Evolutionary conservation across 2,797 vertebrate genomes (phyloP).

Genomic region (Acanthis flammea): DNA sequence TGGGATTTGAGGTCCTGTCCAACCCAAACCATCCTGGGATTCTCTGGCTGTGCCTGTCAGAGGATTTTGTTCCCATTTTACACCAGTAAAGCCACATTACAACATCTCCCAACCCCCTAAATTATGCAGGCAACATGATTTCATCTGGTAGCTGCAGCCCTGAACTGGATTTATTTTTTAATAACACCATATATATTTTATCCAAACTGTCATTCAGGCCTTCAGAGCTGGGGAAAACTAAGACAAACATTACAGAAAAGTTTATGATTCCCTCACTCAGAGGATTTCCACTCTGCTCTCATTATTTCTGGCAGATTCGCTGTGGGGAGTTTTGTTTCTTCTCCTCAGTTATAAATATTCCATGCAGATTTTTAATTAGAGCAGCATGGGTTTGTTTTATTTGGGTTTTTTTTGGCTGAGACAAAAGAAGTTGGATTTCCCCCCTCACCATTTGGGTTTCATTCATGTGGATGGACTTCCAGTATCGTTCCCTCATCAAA

Average conservation of each 20-base stretch:
- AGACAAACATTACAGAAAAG: slow-evolving; percentile 13
- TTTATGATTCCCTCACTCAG: background rate
- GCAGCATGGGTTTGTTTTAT: background rate
- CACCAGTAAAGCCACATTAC: background rate
- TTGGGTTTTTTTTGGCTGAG: background rate
- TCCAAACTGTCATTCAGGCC: background rate
- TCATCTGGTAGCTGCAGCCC: background rate
- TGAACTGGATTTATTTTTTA: background rate
- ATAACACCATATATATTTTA: slow-evolving; percentile 24
- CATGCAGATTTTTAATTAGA: slow-evolving; percentile 65
- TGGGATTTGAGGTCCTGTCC: background rate
- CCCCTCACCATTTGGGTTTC: background rate
- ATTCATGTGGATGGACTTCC: slow-evolving; percentile 16
- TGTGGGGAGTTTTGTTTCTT: slow-evolving; percentile 20
- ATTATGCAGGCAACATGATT: background rate
- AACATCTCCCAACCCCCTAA: background rate
- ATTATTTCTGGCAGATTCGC: slow-evolving; percentile 39
- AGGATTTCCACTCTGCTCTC: slow-evolving; percentile 32
- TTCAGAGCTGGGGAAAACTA: slow-evolving; percentile 13
- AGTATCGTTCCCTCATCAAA: background rate
- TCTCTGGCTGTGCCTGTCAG: background rate
- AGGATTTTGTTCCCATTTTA: background rate
- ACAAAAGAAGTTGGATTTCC: slow-evolving; percentile 22
- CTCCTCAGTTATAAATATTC: slow-evolving; percentile 59
- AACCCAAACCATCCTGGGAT: background rate